These are phyloP conservation scores for Hylomyscus alleni DNA, from an alignment of 2,797 vertebrate species.

Conservation along the genomic window DNA sequence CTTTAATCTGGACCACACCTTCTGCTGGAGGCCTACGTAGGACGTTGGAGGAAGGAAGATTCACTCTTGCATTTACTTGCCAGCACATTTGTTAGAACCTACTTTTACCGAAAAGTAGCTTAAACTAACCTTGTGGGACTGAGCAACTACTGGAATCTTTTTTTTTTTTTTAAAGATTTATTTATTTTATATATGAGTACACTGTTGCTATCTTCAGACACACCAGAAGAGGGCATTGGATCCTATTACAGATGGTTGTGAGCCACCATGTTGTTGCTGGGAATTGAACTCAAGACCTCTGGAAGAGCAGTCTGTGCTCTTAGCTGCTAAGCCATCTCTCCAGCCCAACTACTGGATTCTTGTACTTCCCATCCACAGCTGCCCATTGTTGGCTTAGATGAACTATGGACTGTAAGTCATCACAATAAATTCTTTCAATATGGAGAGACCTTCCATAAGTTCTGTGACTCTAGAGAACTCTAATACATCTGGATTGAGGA, in stretches of 20 bases:
- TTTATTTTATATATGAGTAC: too few species aligned
- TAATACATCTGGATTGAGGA: background rate
- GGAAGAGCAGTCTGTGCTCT: too few species aligned
- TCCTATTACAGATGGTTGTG: too few species aligned
- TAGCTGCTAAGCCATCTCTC: too few species aligned
- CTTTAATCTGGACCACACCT: background rate
- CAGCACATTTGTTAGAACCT: background rate
- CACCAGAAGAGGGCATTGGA: too few species aligned
- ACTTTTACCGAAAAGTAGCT: background rate
- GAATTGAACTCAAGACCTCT: too few species aligned
- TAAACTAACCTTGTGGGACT: background rate
- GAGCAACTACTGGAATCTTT: background rate
- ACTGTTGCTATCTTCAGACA: too few species aligned
- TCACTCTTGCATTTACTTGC: background rate
- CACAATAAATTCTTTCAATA: background rate
- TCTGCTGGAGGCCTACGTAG: background rate
- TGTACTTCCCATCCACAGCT: background rate
- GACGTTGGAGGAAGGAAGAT: background rate
- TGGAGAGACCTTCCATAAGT: background rate
- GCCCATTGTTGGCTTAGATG: background rate
- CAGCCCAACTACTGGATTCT: background rate
- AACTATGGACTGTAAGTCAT: background rate
- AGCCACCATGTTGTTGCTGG: too few species aligned
- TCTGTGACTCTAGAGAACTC: background rate
- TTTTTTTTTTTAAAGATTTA: too few species aligned